These are phyloP conservation scores for Diploptera punctata DNA, from an alignment of 2,888 invertebrate species.

Conservation along the genomic window DNA sequence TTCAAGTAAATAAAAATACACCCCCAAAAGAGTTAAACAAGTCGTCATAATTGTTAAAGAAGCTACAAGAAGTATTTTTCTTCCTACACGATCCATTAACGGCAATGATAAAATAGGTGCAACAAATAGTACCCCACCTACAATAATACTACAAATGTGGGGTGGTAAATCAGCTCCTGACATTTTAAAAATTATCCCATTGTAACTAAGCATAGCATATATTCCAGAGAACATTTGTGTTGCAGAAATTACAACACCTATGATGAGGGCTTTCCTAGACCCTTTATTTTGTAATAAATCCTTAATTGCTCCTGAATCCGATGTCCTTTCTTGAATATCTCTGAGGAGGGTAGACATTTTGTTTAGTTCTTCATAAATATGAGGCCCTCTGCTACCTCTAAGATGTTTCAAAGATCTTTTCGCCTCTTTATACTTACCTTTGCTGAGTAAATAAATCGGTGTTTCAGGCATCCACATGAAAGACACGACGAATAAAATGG, in stretches of 20 bases:
- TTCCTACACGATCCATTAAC: slow-evolving; percentile 18
- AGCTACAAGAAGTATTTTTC: slow-evolving; percentile 1
- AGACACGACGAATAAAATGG: slow-evolving; percentile 57
- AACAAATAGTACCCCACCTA: neutral
- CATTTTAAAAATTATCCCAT: slow-evolving; percentile 8
- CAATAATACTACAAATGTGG: neutral
- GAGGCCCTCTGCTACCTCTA: neutral
- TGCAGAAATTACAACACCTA: neutral
- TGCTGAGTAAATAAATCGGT: slow-evolving; percentile 4
- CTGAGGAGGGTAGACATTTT: neutral
- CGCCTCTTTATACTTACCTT: neutral
- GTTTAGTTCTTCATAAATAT: neutral
- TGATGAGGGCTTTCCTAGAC: neutral
- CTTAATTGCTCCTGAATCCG: neutral
- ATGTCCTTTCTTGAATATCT: neutral
- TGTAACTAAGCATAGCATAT: slow-evolving; percentile 18
- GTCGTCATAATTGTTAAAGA: neutral
- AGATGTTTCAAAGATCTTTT: neutral
- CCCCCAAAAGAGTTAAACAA: neutral
- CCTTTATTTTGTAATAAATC: neutral
- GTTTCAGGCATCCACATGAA: slow-evolving; percentile 50
- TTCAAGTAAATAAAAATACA: neutral
- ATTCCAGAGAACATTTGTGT: slow-evolving; percentile 19
- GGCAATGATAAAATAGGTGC: slow-evolving; percentile 12
- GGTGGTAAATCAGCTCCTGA: neutral